Evolutionary conservation across 2,113 vertebrate species (phyloP), one percentile per base, ranked within the genome.

Genomic region (Sorex araneus): DNA sequence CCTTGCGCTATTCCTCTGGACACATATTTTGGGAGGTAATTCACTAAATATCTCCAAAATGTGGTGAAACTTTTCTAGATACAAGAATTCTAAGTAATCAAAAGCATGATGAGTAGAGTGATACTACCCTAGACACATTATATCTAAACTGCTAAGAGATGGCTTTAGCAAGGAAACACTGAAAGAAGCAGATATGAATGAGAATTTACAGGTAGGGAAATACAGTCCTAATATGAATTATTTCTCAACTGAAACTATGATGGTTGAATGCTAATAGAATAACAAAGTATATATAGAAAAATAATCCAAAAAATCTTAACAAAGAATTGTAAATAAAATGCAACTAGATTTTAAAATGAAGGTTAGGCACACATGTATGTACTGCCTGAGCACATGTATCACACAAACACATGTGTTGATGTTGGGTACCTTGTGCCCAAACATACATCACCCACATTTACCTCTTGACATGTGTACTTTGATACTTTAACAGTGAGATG

Each of bases 1-100:
- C 21, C 19, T 16, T 60, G 57, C 18, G 57, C 21, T 60, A 60
- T 60, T 60, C 18, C 57, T 60, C 21, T 60, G 19, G 4, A 60
- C 57, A 5, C 57, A 19, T 23, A 82, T 32, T 64, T 84, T 28
- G 40, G 36, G 21, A 76, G 75, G 19, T n/a, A 79, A 83, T 89
- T 40, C 32, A 28, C 40, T 32, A 19, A 78, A 89, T 89, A 85
- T 9, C 80, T 80, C 43, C 54, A 89, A 93, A 85, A 74, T 78
- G 34, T 84, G 45, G 23, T 79, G 3, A 89, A 89, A 79, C 6
- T 34, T 83, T 45, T 73, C n/a, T 67, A 79, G 50, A 71, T 40
- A 50, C 27, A 15, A 71, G 63, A 88, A 89, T 23, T 32, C 63
- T 83, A 63, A 87, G 34, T 66, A 74, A 73, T 16, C 54, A 21